Conservation (phyloP, 2,113 vertebrate genomes). For the Chascanopsetta lugubris region DNA sequence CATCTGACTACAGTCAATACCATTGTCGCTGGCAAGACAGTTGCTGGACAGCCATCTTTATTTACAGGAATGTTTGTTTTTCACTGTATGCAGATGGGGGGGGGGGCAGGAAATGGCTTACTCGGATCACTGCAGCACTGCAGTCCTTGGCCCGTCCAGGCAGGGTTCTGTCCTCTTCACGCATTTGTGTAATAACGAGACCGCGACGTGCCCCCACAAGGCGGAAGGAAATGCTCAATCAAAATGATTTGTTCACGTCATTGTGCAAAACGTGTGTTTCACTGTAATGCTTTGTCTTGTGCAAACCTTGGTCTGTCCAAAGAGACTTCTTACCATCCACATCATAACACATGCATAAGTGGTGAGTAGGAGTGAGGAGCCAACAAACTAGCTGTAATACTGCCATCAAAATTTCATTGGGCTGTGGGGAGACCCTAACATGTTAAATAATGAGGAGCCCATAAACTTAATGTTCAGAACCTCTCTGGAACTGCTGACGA, state of each 20-base stretch:
- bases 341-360: slow-evolving; percentile 51
- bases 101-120: slow-evolving; percentile 48
- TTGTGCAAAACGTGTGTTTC: slow-evolving; percentile 43
- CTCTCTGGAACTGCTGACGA: slow-evolving; percentile 64
- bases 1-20: slow-evolving; percentile 99
- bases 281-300: slow-evolving; percentile 34
- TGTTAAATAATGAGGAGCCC: slow-evolving; percentile 75
- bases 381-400: slow-evolving; percentile 62
- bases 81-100: slow-evolving; percentile 83
- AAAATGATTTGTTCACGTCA: slow-evolving; percentile 35
- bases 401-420: slow-evolving; percentile 72
- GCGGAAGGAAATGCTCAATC: slow-evolving; percentile 22
- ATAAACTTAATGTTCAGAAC: slow-evolving; percentile 71
- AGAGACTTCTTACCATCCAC: slow-evolving; percentile 49
- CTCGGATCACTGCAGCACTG: slow-evolving; percentile 62
- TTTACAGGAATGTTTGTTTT: slow-evolving; percentile 96
- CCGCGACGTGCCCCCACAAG: slow-evolving; percentile 18
- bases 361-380: slow-evolving; percentile 59
- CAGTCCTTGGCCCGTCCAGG: slow-evolving; percentile 43
- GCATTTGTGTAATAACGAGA: slow-evolving; percentile 30
- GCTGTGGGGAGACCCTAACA: slow-evolving; percentile 70
- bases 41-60: slow-evolving; percentile 88
- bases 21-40: slow-evolving; percentile 85
- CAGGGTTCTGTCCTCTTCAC: slow-evolving; percentile 18
- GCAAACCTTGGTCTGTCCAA: slow-evolving; percentile 28